Evolutionary conservation across 2,797 vertebrate genomes (phyloP).

Genomic region (Phalanger gymnotis): DNA sequence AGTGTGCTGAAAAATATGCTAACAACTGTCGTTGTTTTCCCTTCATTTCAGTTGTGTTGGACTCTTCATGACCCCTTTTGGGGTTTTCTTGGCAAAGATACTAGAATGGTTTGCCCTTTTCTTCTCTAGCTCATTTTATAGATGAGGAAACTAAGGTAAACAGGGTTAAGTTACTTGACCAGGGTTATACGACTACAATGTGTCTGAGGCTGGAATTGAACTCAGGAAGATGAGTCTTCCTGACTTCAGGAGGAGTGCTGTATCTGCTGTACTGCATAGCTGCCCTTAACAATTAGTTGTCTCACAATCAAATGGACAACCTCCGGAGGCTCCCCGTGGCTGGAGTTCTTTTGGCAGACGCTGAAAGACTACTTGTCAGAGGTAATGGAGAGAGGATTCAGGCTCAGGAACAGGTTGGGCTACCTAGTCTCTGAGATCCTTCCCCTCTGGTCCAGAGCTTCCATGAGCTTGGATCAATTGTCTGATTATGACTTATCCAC

Average conservation of each 20-base stretch:
- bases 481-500: not conserved
- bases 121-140: not conserved
- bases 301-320: not conserved
- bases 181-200: not conserved
- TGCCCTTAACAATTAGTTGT: not conserved
- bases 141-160: not conserved
- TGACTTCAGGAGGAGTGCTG: not conserved
- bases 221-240: not conserved
- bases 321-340: not conserved
- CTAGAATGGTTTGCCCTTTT: not conserved
- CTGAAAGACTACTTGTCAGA: not conserved
- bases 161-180: not conserved
- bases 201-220: not conserved
- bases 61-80: not conserved
- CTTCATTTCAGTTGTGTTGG: not conserved
- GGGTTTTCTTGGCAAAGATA: not conserved
- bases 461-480: not conserved
- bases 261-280: not conserved
- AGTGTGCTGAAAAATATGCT: not conserved
- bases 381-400: not conserved
- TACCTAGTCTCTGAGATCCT: not conserved
- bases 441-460: not conserved
- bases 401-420: not conserved
- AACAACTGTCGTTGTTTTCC: not conserved
- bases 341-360: not conserved